These are phyloP conservation scores for Drosophila demipolita DNA, from an alignment of 2,888 invertebrate genomes.

Conservation along the genomic window DNA sequence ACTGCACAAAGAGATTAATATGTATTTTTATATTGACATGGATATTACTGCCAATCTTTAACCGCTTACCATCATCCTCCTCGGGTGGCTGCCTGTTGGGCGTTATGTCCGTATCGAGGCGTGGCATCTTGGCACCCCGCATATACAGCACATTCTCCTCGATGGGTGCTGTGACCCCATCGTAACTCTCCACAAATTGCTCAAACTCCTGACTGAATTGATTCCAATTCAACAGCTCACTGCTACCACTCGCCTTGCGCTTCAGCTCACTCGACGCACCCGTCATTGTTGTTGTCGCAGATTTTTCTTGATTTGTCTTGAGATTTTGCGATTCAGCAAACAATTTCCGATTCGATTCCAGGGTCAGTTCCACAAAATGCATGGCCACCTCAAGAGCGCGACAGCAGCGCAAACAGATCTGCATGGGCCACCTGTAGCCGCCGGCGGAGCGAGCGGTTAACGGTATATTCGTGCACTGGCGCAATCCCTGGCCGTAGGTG, in stretches of 20 bases:
- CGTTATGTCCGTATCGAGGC: conserved; percentile 54
- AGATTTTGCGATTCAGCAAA: conserved; percentile 58
- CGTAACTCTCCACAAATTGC: conserved; percentile 71
- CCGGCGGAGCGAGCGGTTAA: conserved; percentile 37
- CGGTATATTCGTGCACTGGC: conserved; percentile 57
- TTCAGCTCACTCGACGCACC: conserved; percentile 59
- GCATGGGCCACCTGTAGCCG: conserved; percentile 68
- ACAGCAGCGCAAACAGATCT: conserved; percentile 77
- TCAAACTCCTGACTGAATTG: conserved; percentile 73
- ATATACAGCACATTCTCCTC: conserved; percentile 74
- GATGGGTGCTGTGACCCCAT: conserved; percentile 60
- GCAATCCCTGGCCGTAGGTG: conserved; percentile 66
- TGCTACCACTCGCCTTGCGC: conserved; percentile 62
- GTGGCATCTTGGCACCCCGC: conserved; percentile 69
- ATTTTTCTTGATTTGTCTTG: conserved; percentile 11
- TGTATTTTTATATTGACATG: neutral
- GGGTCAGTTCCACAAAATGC: conserved; percentile 73
- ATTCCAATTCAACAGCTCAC: conserved; percentile 64
- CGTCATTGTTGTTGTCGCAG: conserved; percentile 17
- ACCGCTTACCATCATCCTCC: conserved; percentile 62
- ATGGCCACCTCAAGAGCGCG: conserved; percentile 77
- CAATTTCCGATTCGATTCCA: conserved; percentile 65
- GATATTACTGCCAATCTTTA: neutral
- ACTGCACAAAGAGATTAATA: conserved; percentile 30
- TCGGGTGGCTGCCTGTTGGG: conserved; percentile 46